Evolutionary conservation across 2,888 invertebrate genomes (phyloP).

Genomic region (Leptopterna dolabrata): DNA sequence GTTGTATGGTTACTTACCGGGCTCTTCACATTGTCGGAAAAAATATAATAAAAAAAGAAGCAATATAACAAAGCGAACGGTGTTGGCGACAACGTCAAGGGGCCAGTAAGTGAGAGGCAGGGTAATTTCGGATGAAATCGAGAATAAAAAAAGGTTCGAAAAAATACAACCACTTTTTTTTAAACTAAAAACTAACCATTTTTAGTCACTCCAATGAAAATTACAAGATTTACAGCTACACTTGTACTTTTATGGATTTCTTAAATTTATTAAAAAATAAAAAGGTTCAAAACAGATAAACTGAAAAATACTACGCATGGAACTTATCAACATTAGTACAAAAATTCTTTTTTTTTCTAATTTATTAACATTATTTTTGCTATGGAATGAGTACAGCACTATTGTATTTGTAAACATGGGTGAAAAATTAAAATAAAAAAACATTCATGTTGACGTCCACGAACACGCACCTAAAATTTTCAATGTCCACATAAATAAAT

Average conservation of each 20-base stretch:
- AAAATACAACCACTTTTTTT: slow-evolving; percentile 60
- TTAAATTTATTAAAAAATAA: slow-evolving; percentile 16
- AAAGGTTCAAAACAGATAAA: neutral
- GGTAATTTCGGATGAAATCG: neutral
- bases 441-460: slow-evolving; percentile 12
- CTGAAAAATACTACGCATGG: slow-evolving; percentile 53
- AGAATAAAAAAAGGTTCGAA: slow-evolving; percentile 25
- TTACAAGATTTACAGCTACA: slow-evolving; percentile 61
- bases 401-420: neutral
- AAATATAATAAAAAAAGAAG: slow-evolving; percentile 58
- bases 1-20: neutral
- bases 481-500: slow-evolving; percentile 14
- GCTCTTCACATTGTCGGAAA: slow-evolving; percentile 36
- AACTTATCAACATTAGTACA: slow-evolving; percentile 56
- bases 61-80: slow-evolving; percentile 56
- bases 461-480: slow-evolving; percentile 19
- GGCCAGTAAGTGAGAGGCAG: slow-evolving; percentile 24
- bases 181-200: slow-evolving; percentile 62
- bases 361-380: slow-evolving; percentile 32
- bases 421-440: slow-evolving; percentile 3
- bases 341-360: slow-evolving; percentile 39
- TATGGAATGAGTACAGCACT: slow-evolving; percentile 57
- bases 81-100: slow-evolving; percentile 35
- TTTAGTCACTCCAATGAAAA: slow-evolving; percentile 63
- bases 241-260: slow-evolving; percentile 60